A percentile compares a stretch with the other conserved stretches of the same genome.
Evolutionary conservation across 2,888 invertebrate genomes (phyloP).

Genomic region (Caenorhabditis sinica): DNA sequence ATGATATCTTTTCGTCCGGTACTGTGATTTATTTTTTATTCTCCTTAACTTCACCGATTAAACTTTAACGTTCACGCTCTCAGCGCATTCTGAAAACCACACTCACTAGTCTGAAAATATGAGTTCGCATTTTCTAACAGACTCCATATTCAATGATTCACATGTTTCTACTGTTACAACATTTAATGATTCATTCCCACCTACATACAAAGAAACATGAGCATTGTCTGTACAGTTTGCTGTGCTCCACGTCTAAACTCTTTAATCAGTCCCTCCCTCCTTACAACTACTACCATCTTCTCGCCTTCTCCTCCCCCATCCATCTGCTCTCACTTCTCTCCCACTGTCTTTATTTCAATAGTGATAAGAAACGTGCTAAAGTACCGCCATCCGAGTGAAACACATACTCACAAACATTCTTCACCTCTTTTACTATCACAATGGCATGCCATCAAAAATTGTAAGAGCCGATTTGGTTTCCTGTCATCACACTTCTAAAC

Average conservation of each 20-base stretch:
- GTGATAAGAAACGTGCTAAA: slow-evolving; percentile 61
- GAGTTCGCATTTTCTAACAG: neutral
- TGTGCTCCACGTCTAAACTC: slow-evolving; percentile 14
- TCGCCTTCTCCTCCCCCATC: slow-evolving; percentile 5
- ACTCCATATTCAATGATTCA: slow-evolving; percentile 7
- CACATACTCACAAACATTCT: slow-evolving; percentile 59
- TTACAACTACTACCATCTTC: neutral
- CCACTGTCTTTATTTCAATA: slow-evolving; percentile 32
- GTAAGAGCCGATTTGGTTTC: slow-evolving; percentile 35
- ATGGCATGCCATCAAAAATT: slow-evolving; percentile 51
- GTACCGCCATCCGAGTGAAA: slow-evolving; percentile 55
- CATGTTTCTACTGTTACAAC: neutral
- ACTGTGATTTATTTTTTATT: too few species aligned
- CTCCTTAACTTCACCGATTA: too few species aligned
- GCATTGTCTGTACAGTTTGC: slow-evolving; percentile 31
- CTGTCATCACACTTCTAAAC: slow-evolving; percentile 17
- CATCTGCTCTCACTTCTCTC: slow-evolving; percentile 4
- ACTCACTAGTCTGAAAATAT: too few species aligned
- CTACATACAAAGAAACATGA: slow-evolving; percentile 20
- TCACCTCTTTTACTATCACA: slow-evolving; percentile 51
- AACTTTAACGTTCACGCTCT: too few species aligned
- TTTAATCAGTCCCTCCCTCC: slow-evolving; percentile 38
- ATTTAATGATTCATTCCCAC: slow-evolving; percentile 16
- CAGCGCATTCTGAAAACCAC: too few species aligned
- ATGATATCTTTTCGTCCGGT: too few species aligned